Percentiles rank a stretch among this genome's conserved stretches.
These are phyloP conservation scores for Hesperia comma DNA, from an alignment of 2,888 invertebrate species.

Conservation along the genomic window DNA sequence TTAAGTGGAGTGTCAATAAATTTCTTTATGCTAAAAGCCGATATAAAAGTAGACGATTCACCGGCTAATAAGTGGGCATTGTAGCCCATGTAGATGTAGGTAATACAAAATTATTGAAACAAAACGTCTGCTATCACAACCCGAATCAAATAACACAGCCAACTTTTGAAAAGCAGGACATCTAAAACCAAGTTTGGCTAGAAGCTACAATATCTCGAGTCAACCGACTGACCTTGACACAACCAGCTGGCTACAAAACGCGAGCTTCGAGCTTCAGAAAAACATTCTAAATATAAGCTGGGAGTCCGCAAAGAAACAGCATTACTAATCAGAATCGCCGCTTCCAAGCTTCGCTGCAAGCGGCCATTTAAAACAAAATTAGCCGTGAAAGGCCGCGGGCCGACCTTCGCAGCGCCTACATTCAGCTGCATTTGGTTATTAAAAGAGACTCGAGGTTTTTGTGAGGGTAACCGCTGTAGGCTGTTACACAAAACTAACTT, in stretches of 20 bases:
- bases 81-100: too few species aligned
- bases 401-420: conserved; percentile 22
- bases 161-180: not conserved
- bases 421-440: conserved; percentile 16
- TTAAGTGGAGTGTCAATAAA: too few species aligned
- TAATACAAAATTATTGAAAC: too few species aligned
- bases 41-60: too few species aligned
- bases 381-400: conserved; percentile 21
- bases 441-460: conserved; percentile 10
- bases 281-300: conserved; percentile 25
- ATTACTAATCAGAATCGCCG: conserved; percentile 25
- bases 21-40: too few species aligned
- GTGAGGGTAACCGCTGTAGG: not conserved
- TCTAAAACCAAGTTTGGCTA: not conserved
- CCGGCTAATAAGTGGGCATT: too few species aligned
- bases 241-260: conserved; percentile 1
- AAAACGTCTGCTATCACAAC: too few species aligned
- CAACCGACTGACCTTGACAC: conserved; percentile 15
- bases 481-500: not conserved
- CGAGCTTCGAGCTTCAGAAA: conserved; percentile 9
- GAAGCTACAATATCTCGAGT: not conserved
- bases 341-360: conserved; percentile 13
- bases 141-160: not conserved
- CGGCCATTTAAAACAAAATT: conserved; percentile 32
- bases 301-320: conserved; percentile 27